phyloP scores from a whole-genome alignment of 1,140 invertebrate species.

The Heliconius hermathena region DNA sequence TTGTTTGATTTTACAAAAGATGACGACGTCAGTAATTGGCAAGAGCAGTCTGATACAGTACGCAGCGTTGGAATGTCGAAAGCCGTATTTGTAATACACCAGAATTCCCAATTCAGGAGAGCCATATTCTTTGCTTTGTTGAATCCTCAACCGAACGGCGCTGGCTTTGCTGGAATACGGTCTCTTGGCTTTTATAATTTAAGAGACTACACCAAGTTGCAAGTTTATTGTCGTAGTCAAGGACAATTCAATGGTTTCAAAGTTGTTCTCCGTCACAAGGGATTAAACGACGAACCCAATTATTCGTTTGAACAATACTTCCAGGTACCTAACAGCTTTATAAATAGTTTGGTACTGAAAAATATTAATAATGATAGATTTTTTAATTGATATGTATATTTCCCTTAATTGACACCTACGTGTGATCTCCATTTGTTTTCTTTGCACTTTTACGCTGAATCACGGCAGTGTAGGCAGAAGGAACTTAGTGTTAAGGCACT shows the following conservation, averaged over 20 bases:
- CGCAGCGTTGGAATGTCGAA: constrained; percentile 86
- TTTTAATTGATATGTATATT: too few relatives aligned
- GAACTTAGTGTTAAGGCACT: too few relatives aligned
- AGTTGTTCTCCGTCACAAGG: constrained; percentile 84
- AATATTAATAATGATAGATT: not conserved
- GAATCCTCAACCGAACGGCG: constrained; percentile 87
- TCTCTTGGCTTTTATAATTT: constrained; percentile 79
- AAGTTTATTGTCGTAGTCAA: constrained; percentile 83
- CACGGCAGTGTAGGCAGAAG: too few relatives aligned
- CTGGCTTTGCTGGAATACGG: constrained; percentile 86
- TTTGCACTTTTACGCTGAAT: not conserved
- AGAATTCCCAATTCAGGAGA: constrained; percentile 84
- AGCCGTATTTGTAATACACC: constrained; percentile 82
- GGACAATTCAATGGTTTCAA: constrained; percentile 84
- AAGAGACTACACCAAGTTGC: constrained; percentile 76
- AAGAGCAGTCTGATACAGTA: constrained; percentile 85
- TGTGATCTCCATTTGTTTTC: not conserved
- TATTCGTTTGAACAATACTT: constrained; percentile 87
- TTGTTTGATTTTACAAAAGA: constrained; percentile 72
- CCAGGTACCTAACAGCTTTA: constrained; percentile 61
- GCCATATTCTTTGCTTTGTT: constrained; percentile 86
- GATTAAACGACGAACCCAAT: constrained; percentile 80
- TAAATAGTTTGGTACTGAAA: not conserved
- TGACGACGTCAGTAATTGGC: constrained; percentile 78
- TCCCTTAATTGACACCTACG: too few relatives aligned